These are phyloP conservation scores for Meiosimyza decipiens DNA, from an alignment of 2,888 invertebrate species.

Conservation along the genomic window DNA sequence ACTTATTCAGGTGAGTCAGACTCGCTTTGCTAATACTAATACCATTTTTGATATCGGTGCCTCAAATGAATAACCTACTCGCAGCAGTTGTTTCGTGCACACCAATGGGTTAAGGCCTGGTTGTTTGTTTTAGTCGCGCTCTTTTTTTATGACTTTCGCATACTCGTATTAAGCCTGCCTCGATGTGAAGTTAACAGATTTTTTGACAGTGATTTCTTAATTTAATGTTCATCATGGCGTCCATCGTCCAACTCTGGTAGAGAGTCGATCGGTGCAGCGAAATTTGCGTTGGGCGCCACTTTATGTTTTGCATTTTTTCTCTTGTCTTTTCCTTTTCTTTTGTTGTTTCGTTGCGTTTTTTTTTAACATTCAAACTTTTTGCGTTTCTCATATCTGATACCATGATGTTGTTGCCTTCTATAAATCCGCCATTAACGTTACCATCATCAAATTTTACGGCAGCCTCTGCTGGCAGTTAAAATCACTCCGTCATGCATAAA, in stretches of 20 bases:
- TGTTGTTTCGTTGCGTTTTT: background rate
- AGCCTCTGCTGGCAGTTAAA: constrained; percentile 38
- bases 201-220: constrained; percentile 59
- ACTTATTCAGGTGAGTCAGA: too few relatives aligned
- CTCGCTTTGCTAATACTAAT: too few relatives aligned
- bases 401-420: background rate
- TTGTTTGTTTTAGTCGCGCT: background rate
- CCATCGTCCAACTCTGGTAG: constrained; percentile 27
- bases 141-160: background rate
- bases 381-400: constrained; percentile 20
- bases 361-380: background rate
- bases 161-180: constrained; percentile 43
- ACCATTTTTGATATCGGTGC: too few relatives aligned
- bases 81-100: too few relatives aligned
- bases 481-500: constrained; percentile 61
- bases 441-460: constrained; percentile 6
- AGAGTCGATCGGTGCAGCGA: constrained; percentile 12
- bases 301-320: constrained; percentile 39
- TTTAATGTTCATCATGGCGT: constrained; percentile 51
- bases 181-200: constrained; percentile 53
- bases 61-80: too few relatives aligned
- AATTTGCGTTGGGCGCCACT: constrained; percentile 43
- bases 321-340: constrained; percentile 35
- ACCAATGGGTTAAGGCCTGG: too few relatives aligned
- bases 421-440: background rate